Percentiles rank a stretch among this genome's conserved stretches.
These are phyloP conservation scores for Laspeyria flexula DNA, from an alignment of 2,888 invertebrate species.

Conservation along the genomic window DNA sequence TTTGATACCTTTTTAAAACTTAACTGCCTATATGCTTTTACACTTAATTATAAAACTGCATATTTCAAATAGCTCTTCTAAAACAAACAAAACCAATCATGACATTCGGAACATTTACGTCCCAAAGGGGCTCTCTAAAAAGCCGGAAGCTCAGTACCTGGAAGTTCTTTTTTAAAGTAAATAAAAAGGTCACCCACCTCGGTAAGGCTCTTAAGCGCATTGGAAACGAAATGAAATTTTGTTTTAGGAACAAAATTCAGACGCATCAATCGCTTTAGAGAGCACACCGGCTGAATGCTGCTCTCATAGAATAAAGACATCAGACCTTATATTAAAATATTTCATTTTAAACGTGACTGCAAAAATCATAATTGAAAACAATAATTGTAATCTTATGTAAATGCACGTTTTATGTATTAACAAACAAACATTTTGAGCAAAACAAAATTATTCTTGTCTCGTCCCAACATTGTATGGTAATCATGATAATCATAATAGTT, in stretches of 20 bases:
- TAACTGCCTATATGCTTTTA: no score
- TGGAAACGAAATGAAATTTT: slow-evolving; percentile 58
- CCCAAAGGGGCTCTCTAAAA: slow-evolving; percentile 27
- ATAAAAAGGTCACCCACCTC: slow-evolving; percentile 47
- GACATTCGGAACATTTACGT: slow-evolving; percentile 1
- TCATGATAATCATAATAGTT: not conserved
- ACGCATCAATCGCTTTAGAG: slow-evolving; percentile 74
- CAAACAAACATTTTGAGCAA: no score
- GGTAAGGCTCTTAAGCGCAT: slow-evolving; percentile 53
- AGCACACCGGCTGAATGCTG: slow-evolving; percentile 57
- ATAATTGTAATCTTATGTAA: no score
- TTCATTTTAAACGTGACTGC: not conserved
- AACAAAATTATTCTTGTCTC: not conserved
- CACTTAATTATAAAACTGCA: no score
- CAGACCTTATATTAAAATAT: slow-evolving; percentile 18
- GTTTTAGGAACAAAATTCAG: slow-evolving; percentile 59
- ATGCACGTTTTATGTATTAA: no score
- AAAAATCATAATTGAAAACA: no score
- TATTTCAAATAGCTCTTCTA: not conserved
- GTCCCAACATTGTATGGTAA: not conserved
- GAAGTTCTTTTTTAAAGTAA: slow-evolving; percentile 29
- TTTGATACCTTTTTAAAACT: not conserved
- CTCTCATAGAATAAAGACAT: slow-evolving; percentile 47
- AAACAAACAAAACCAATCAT: slow-evolving; percentile 3
- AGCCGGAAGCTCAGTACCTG: slow-evolving; percentile 17